phyloP scores from a whole-genome alignment of 2,888 invertebrate genomes.

The Drosophila leonis region DNA sequence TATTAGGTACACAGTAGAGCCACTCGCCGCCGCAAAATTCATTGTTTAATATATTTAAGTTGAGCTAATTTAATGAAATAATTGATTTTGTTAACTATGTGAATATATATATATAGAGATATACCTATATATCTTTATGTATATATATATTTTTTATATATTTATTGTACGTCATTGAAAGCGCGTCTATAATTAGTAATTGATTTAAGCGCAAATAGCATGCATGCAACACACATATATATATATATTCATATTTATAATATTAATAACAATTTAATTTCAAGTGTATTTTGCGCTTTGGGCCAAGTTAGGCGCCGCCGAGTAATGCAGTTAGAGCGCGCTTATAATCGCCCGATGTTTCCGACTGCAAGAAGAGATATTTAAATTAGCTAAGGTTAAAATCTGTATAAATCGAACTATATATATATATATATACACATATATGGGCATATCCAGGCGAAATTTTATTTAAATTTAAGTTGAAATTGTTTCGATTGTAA shows the following conservation, averaged over 20 bases:
- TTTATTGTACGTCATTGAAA: conserved; percentile 60
- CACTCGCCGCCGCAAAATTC: conserved; percentile 1
- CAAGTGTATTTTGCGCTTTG: background rate
- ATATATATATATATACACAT: conserved; percentile 1
- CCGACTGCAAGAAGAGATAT: conserved; percentile 80
- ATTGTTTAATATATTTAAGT: conserved; percentile 9
- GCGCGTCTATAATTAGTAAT: conserved; percentile 14
- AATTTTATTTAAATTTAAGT: background rate
- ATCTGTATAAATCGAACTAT: background rate
- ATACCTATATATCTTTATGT: conserved; percentile 9
- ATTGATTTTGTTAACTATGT: conserved; percentile 8
- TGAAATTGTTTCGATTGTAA: background rate
- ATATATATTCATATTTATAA: conserved; percentile 4
- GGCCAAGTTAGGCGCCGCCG: conserved; percentile 68
- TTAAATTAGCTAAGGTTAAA: conserved; percentile 7
- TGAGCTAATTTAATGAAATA: conserved; percentile 19
- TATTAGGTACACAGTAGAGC: background rate
- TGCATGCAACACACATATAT: conserved; percentile 23
- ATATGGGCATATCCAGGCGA: conserved; percentile 17
- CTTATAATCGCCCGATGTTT: conserved; percentile 88
- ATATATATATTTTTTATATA: background rate
- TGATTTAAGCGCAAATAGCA: conserved; percentile 17
- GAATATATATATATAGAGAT: background rate
- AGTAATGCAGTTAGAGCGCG: conserved; percentile 86
- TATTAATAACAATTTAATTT: conserved; percentile 1